Base-by-base conservation (phyloP, 2,113 vertebrate species). In the Nothocercus nigrocapillus region DNA sequence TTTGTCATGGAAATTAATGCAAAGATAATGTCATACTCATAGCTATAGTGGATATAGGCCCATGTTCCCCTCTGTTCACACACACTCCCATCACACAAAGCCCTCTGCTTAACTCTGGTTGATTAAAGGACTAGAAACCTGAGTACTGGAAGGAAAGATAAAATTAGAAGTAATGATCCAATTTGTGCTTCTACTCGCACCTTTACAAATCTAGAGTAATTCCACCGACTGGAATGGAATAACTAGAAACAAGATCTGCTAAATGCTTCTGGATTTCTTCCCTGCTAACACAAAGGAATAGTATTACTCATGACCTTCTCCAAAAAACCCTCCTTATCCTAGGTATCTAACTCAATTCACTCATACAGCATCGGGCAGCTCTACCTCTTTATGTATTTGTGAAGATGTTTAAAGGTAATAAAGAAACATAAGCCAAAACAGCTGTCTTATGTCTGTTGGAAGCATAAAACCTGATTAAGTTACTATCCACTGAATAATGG, bases 181-280 rank as follows among this genome's bases (percentile, higher is more conserved):
- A 45, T 88, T 51, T 78, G 36, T 67, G 64, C 56, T 81, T 83
- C 93, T 38, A 22, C 34, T 91, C 88, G 63, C 11, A 91, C 9
- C 12, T 86, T 79, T 83, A 40, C 64, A 95, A 85, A 94, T 94
- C 90, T 93, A 83, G 11, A 90, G 38, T 64, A 86, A 88, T 94
- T 90, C 88, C 88, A 96, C 73, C 83, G 82, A 78, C 92, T 95
- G 5, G 1, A 96, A 76, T n/a, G 76, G 68, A 92, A 90, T 75
- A 96, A 94, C 56, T 58, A 91, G 80, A 62, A 93, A 82, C 56
- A 78, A 95, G 69, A 86, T 78, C 88, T 82, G 51, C 80, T 93
- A 86, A 93, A 84, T 53, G 28, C 68, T 72, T 81, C 76, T 78
- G 51, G 51, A 92, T 87, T 95, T 89, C 49, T 79, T 58, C 86